These are phyloP conservation scores for Leucophenga varia DNA, from an alignment of 1,140 invertebrate species.

Conservation along the genomic window DNA sequence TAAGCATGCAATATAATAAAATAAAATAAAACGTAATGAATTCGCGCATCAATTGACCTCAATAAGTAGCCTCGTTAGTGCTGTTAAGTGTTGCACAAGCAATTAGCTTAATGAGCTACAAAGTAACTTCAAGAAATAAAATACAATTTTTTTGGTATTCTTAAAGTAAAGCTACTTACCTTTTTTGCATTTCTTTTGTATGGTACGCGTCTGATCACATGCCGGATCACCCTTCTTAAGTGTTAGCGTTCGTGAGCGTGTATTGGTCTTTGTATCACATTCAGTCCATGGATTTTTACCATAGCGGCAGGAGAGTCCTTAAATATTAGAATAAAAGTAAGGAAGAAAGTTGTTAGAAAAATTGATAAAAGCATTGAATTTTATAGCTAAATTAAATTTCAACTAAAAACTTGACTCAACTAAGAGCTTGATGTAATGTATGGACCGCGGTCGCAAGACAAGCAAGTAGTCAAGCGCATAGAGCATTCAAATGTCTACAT, in stretches of 20 bases:
- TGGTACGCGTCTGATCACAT: slow-evolving; percentile 81
- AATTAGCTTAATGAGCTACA: too few species aligned
- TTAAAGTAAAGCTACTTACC: slow-evolving; percentile 59
- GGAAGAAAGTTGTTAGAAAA: slow-evolving; percentile 1
- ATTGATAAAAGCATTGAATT: neutral
- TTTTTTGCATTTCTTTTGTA: slow-evolving; percentile 89
- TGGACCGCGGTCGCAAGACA: too few species aligned
- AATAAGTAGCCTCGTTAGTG: too few species aligned
- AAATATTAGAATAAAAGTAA: slow-evolving; percentile 34
- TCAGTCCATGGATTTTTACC: slow-evolving; percentile 81
- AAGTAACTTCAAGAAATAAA: neutral
- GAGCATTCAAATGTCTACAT: too few species aligned
- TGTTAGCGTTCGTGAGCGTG: slow-evolving; percentile 74
- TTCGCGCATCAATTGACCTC: too few species aligned
- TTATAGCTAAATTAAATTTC: too few species aligned
- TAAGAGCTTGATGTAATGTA: too few species aligned
- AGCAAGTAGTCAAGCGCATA: too few species aligned
- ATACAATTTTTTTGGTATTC: neutral
- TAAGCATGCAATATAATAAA: too few species aligned
- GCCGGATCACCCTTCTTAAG: slow-evolving; percentile 79
- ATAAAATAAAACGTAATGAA: too few species aligned
- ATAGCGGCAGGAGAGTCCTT: slow-evolving; percentile 70
- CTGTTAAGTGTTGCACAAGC: too few species aligned
- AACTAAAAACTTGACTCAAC: too few species aligned
- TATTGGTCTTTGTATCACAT: slow-evolving; percentile 79